Evolutionary conservation across 2,888 invertebrate genomes (phyloP), one percentile per base, ranked within the genome.

Genomic region (Thalpophila matura): DNA sequence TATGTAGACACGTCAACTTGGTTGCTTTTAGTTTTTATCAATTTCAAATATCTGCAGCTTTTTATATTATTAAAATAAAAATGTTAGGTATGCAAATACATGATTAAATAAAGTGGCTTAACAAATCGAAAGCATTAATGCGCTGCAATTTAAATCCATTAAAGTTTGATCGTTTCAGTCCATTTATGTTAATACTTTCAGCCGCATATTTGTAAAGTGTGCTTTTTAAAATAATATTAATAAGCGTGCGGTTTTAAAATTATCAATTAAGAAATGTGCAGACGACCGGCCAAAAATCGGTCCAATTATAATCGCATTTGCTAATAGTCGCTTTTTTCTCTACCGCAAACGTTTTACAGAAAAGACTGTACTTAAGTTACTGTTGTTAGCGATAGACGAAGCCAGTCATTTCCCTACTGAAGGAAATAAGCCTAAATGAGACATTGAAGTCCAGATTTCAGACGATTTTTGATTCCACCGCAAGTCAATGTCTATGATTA

Each of bases 151-250:
- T 33, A 10, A 58, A 50, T 27, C 14, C 18, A 50, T 50, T 45
- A 24, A 50, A 59, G 10, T 51, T 50, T 29, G 22, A 67, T 65
- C 7, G n/a, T 26, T 42, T 35, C 27, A 35, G 46, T 53, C 10
- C 14, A 46, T 67, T 59, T 46, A n/a, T 16, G 22, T 10, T 42
- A 12, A 37, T 58, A 65, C 58, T 53, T 50, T 56, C 45, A 27
- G 18, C 16, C 4, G 7, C 20, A 10, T 24, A 51, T 63, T 64
- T 65, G 24, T 47, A 46, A 42, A 42, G n/a, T 42, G 35, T 26
- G 24, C 22, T 49, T 40, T 57, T 66, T 12, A 24, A 24, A 45
- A 16, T 47, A 26, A 51, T 33, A 37, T 29, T 42, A 42, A 29
- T 35, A 47, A 38, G 16, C 9, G 16, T 26, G 35, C 31, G 22